Conservation (phyloP, 1,140 invertebrate species). For the Drosophila eugracilis region DNA sequence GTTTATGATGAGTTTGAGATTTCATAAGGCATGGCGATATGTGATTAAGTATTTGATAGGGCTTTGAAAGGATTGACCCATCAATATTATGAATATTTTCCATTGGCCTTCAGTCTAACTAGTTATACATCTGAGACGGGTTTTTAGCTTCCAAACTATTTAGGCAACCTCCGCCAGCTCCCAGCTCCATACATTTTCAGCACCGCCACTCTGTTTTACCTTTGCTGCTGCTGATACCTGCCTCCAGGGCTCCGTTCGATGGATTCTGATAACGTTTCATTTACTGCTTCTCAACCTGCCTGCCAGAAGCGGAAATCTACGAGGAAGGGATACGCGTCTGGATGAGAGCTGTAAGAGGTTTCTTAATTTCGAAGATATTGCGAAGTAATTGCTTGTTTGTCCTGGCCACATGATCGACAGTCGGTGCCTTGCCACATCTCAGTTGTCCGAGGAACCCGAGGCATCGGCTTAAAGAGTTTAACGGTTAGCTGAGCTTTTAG, state of each 20-base stretch:
- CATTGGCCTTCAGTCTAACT: too few species aligned
- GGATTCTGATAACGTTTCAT: conserved; percentile 23
- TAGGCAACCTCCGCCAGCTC: too few species aligned
- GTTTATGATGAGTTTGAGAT: background rate
- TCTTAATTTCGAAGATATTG: conserved; percentile 58
- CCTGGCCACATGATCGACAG: conserved; percentile 23
- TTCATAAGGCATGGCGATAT: too few species aligned
- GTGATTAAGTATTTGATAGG: too few species aligned
- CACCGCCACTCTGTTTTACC: conserved; percentile 30
- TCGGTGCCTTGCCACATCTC: conserved; percentile 6
- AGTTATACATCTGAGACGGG: too few species aligned
- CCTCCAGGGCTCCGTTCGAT: conserved; percentile 13
- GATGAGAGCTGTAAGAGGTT: conserved; percentile 26
- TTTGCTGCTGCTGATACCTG: conserved; percentile 20
- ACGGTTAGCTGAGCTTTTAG: conserved; percentile 41
- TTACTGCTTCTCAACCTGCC: conserved; percentile 10
- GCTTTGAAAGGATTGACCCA: too few species aligned
- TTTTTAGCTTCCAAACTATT: too few species aligned
- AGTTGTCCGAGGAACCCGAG: conserved; percentile 12
- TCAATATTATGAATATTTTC: too few species aligned
- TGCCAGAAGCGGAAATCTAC: background rate
- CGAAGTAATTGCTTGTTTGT: conserved; percentile 63
- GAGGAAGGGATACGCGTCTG: background rate
- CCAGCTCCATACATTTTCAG: conserved; percentile 6
- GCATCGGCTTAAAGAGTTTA: conserved; percentile 40